Evolutionary conservation across 2,113 vertebrate genomes (phyloP).

Genomic region (Bettongia penicillata): DNA sequence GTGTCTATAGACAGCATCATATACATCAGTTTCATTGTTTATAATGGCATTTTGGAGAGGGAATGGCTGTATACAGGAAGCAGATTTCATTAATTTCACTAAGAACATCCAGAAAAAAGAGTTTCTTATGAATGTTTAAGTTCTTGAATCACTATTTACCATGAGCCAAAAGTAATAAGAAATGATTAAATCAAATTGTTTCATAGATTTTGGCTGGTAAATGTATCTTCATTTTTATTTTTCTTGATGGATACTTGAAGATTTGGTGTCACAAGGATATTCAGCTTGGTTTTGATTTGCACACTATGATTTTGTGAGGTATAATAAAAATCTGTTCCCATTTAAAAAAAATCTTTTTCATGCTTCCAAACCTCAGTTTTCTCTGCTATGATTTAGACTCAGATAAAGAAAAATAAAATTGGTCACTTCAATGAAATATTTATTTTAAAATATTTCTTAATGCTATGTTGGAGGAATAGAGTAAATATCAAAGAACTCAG

Average conservation of each 20-base stretch:
- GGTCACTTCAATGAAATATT: not conserved
- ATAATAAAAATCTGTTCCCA: conserved; percentile 21
- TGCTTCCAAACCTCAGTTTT: conserved; percentile 18
- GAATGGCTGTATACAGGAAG: not conserved
- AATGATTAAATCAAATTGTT: conserved; percentile 22
- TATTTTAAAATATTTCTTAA: not conserved
- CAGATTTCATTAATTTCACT: not conserved
- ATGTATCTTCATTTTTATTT: conserved; percentile 41
- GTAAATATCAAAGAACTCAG: not conserved
- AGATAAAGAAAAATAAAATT: conserved; percentile 27
- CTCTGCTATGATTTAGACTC: not conserved
- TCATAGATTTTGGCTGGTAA: not conserved
- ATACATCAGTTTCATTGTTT: not conserved
- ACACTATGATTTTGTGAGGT: not conserved
- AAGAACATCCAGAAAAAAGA: not conserved
- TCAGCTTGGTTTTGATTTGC: conserved; percentile 17
- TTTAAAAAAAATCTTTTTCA: not conserved
- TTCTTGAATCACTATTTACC: not conserved
- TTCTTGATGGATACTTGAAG: not conserved
- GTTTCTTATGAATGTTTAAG: not conserved
- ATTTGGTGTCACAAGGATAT: not conserved
- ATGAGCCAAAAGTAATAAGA: not conserved
- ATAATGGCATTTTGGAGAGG: not conserved
- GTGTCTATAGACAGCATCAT: not conserved
- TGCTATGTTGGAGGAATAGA: not conserved